Evolutionary conservation across 2,113 vertebrate genomes (phyloP), one percentile per base, ranked within the genome.

Genomic region (Corythaeola cristata): DNA sequence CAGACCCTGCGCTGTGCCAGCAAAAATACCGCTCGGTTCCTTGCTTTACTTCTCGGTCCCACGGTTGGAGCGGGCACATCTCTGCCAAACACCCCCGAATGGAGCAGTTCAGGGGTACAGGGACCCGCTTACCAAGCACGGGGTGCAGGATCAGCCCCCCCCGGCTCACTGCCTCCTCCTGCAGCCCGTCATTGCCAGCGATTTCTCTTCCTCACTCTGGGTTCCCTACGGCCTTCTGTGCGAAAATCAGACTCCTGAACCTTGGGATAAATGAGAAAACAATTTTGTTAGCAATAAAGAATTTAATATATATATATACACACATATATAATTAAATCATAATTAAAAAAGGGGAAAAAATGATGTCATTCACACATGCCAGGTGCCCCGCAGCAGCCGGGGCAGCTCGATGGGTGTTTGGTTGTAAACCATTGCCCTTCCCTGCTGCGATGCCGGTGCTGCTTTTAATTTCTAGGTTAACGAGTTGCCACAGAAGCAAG

Each of bases 381-480:
- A 5, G 27, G 52, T 3, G 5, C 15, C 12, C 11, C 1, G 8
- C 30, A 69, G 81, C 90, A 74, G 73, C 64, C 21, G 2, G 17
- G 47, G 41, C 62, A 37, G 47, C 44, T 86, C 4, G 12, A 3
- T 14, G 41, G 28, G 45, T 37, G 19, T 2, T 11, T 52, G 50
- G 64, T 44, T 85, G 19, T 45, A 76, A 93, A 67, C 80, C 49
- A 49, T 52, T 0, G 0, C 49, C 37, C 32, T 49, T 47, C 44
- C 58, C 49, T 53, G 56, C 56, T 6, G 5, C 1, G 5, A 20
- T 3, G 2, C 59, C 5, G 7, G 50, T 50, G 84, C 91, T 68
- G 73, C 8, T 91, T 92, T 89, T 90, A 86, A 94, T 90, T 95
- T 94, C 88, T 95, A 91, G 71, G 77, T 77, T 95, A 92, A 92